A percentile compares a stretch with the other conserved stretches of the same genome.
These are phyloP conservation scores for Leuciscus idus DNA, from an alignment of 2,113 vertebrate genomes.

Conservation along the genomic window DNA sequence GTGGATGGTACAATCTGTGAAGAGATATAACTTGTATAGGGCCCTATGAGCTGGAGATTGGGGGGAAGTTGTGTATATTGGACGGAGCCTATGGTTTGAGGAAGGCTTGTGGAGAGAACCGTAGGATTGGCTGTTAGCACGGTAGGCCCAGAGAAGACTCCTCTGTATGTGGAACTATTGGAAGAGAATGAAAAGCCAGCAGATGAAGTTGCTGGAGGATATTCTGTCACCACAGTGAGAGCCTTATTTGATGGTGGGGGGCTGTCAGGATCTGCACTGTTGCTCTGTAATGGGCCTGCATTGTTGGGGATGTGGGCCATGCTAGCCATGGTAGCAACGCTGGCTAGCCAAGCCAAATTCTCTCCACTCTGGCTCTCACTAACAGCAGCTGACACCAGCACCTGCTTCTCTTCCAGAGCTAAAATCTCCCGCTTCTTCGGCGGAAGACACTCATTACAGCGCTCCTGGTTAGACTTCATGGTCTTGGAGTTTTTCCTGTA, in stretches of 20 bases:
- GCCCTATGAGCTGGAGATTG: constrained; percentile 95
- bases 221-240: constrained; percentile 78
- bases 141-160: constrained; percentile 79
- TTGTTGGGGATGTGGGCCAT: constrained; percentile 65
- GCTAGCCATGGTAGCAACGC: constrained; percentile 79
- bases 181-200: constrained; percentile 60
- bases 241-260: constrained; percentile 84
- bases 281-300: constrained; percentile 67
- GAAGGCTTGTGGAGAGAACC: constrained; percentile 83
- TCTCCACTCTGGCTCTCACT: constrained; percentile 83
- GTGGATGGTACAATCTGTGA: constrained; percentile 90
- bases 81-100: constrained; percentile 86
- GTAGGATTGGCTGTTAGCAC: constrained; percentile 86
- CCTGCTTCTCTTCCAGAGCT: constrained; percentile 88
- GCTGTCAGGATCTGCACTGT: constrained; percentile 76
- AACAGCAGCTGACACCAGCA: constrained; percentile 73
- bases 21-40: constrained; percentile 94
- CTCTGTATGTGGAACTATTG: constrained; percentile 53
- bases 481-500: constrained; percentile 61
- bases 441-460: constrained; percentile 97
- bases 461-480: constrained; percentile 98
- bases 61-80: constrained; percentile 92
- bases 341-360: constrained; percentile 90
- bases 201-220: constrained; percentile 68
- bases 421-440: constrained; percentile 98